A percentile compares a stretch with the other conserved stretches of the same genome.
Evolutionary conservation across 2,888 invertebrate species (phyloP).

Genomic region (Leistus spinibarbis): DNA sequence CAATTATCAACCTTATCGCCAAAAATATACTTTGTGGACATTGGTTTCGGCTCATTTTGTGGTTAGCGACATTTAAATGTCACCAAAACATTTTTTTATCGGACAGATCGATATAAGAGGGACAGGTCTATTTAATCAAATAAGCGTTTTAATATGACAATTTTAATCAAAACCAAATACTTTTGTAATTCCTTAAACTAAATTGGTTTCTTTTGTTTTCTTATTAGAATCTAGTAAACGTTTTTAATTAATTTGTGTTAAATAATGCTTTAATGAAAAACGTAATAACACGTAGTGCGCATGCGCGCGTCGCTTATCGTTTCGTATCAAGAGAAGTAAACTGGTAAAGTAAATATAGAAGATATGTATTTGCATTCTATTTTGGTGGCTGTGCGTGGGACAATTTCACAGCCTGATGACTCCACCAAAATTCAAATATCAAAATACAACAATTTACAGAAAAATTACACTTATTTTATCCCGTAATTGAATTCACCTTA

Average conservation of each 20-base stretch:
- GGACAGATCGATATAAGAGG: too few relatives aligned
- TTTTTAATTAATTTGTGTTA: too few relatives aligned
- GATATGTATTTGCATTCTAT: constrained; percentile 39
- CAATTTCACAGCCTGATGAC: neutral
- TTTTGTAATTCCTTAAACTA: too few relatives aligned
- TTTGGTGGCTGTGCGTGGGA: constrained; percentile 35
- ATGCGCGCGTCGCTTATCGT: neutral
- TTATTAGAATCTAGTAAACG: too few relatives aligned
- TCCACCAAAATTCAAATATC: neutral
- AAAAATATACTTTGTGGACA: neutral
- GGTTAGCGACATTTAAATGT: neutral
- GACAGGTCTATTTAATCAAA: too few relatives aligned
- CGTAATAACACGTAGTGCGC: neutral
- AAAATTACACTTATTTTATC: too few relatives aligned
- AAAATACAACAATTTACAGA: too few relatives aligned
- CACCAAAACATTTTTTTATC: too few relatives aligned
- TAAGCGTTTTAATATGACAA: too few relatives aligned
- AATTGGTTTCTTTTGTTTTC: too few relatives aligned
- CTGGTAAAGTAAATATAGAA: constrained; percentile 2
- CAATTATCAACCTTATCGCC: neutral
- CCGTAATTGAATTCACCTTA: too few relatives aligned
- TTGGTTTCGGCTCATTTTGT: neutral
- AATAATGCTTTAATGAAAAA: neutral
- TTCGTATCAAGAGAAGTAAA: constrained; percentile 1
- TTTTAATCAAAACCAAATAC: too few relatives aligned